A percentile compares a stretch with the other conserved stretches of the same genome.
Conservation (phyloP, 2,888 invertebrate genomes). For the Agonopterix subpropinquella region DNA sequence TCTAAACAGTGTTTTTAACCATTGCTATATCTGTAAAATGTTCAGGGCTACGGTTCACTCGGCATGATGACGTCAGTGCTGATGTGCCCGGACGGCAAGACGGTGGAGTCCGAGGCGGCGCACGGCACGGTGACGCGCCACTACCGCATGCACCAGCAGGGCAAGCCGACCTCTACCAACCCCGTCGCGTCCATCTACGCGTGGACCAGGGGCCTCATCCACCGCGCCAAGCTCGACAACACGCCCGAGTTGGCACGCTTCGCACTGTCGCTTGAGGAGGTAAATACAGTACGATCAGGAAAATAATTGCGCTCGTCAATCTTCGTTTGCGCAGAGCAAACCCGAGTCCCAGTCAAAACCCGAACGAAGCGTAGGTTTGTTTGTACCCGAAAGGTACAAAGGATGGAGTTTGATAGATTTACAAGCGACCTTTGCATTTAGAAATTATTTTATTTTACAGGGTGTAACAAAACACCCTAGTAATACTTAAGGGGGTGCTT, state of each 20-base stretch:
- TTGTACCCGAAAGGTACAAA: too few relatives aligned
- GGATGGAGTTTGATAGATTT: too few relatives aligned
- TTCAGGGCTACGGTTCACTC: constrained; percentile 83
- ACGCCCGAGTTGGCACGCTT: constrained; percentile 85
- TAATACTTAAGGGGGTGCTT: too few relatives aligned
- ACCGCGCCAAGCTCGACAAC: constrained; percentile 87
- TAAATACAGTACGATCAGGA: constrained; percentile 14
- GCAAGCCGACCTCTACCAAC: constrained; percentile 91
- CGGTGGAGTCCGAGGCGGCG: constrained; percentile 93
- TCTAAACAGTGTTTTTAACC: too few relatives aligned
- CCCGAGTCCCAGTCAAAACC: too few relatives aligned
- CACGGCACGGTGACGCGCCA: constrained; percentile 95
- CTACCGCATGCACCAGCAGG: constrained; percentile 91
- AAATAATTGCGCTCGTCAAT: too few relatives aligned
- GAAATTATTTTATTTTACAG: too few relatives aligned
- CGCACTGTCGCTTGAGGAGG: constrained; percentile 81
- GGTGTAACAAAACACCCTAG: too few relatives aligned
- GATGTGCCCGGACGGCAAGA: constrained; percentile 89
- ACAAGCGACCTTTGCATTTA: too few relatives aligned
- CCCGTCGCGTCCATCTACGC: constrained; percentile 95
- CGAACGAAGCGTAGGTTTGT: too few relatives aligned
- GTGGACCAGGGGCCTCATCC: constrained; percentile 90
- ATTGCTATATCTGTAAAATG: background rate
- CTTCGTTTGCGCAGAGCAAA: too few relatives aligned
- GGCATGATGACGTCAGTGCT: constrained; percentile 95